Percentiles rank a stretch among this genome's conserved stretches.
These are phyloP conservation scores for Siniperca scherzeri DNA, from an alignment of 2,797 vertebrate species.

Conservation along the genomic window DNA sequence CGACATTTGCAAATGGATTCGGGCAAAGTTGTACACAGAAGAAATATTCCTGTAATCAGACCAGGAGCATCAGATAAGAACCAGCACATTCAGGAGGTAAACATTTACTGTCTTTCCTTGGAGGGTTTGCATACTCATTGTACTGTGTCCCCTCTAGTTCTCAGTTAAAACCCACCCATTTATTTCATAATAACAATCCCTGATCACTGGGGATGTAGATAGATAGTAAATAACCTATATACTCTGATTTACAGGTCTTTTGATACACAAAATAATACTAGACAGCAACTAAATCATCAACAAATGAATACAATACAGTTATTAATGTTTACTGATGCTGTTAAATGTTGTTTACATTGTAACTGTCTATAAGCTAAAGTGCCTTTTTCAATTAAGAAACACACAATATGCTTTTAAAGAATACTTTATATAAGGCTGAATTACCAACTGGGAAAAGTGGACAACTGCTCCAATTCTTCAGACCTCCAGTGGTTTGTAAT, in stretches of 20 bases:
- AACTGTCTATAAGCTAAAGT: too few relatives aligned
- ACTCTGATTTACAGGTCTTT: neutral
- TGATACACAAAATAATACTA: too few relatives aligned
- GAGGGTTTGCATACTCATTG: neutral
- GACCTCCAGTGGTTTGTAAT: neutral
- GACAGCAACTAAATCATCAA: neutral
- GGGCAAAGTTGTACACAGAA: slow-evolving; percentile 50
- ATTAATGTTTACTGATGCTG: neutral
- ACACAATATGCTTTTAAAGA: neutral
- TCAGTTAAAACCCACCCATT: too few relatives aligned
- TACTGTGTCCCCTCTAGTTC: neutral
- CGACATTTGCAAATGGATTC: slow-evolving; percentile 61
- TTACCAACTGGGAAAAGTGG: neutral
- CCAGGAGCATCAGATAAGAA: slow-evolving; percentile 39
- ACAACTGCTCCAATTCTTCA: neutral
- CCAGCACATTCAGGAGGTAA: slow-evolving; percentile 63
- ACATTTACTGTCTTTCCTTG: neutral
- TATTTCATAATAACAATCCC: neutral
- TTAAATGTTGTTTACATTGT: neutral
- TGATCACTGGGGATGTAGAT: neutral
- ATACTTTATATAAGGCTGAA: neutral
- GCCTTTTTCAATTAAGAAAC: neutral
- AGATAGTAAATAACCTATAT: neutral
- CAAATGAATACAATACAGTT: neutral
- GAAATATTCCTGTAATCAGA: slow-evolving; percentile 54